Base-by-base conservation (phyloP, 35 echinoderm and acorn worm species). In the Lytechinus pictus region DNA sequence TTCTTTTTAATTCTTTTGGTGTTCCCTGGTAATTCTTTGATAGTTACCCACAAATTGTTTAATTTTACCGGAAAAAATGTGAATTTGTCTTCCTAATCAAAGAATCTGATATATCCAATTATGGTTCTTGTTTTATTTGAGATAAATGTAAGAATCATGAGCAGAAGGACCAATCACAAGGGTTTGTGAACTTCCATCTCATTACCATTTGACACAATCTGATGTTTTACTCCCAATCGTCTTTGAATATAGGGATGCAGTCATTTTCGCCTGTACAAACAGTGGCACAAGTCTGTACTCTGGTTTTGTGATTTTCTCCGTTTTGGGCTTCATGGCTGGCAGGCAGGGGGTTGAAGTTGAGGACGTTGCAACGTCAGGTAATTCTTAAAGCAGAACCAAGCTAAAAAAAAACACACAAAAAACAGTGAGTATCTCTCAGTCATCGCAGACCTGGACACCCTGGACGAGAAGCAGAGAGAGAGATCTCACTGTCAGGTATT, bases 281-380 rank as follows among this genome's bases (percentile, higher is more conserved):
- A 96, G 94, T 95, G 96, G 97, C 54, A 98, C 97, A n/a, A 98
- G 97, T 97, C 95, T 98, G 27, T 98, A 96, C 61, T 95, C 96
- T 92, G 97, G 97, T 16, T 96, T 98, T 93, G 97, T 98, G 21
- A 98, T 98, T 79, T 98, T 98, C 55, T 96, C 97, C 28, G 95
- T 97, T 57, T 89, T 98, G 27, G 97, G 97, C 12, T 98, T 98
- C 60, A 98, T 98, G 97, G 95, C 96, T 21, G 95, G 86, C 51
- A 98, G 91, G 52, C 95, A 98, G 54, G 91, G 61, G 53, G 89
- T 96, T 61, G 61, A 89, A 8, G 95, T 98, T 27, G 89, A 55
- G 10, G 97, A 98, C 52, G 97, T 98, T 21, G 97, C 96, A 94
- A 95, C 61, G 52, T 97, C 96, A 95, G 97, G 96, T 98, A 97